phyloP scores from a whole-genome alignment of 1,140 invertebrate genomes.

The Lethrus apterus region DNA sequence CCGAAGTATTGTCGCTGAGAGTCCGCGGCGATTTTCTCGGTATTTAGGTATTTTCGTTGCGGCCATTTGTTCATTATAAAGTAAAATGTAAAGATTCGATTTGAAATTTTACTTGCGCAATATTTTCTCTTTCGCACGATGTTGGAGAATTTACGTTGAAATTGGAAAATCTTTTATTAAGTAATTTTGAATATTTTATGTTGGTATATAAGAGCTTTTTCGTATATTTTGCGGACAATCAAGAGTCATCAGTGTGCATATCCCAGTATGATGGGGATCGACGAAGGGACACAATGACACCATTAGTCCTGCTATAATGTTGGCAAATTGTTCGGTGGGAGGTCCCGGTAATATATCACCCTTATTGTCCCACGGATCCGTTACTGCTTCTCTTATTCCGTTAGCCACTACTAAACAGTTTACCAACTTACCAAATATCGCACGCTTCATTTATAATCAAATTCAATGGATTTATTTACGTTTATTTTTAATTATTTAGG shows the following conservation, averaged over 20 bases:
- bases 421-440: not conserved
- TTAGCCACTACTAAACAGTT: conserved; percentile 4
- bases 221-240: conserved; percentile 5
- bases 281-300: conserved; percentile 32
- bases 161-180: no score
- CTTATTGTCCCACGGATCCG: conserved; percentile 31
- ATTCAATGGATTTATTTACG: conserved; percentile 11
- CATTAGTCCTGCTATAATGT: conserved; percentile 41
- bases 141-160: no score
- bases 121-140: no score
- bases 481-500: conserved; percentile 3
- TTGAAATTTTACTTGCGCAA: no score
- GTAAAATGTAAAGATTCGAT: no score
- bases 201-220: no score
- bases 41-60: no score
- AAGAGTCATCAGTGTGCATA: conserved; percentile 11
- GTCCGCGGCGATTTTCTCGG: no score
- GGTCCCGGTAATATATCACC: conserved; percentile 37
- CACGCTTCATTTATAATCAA: conserved; percentile 9
- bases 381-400: conserved; percentile 24
- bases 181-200: no score
- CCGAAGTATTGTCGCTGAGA: not conserved
- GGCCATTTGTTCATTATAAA: no score
- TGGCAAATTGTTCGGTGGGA: conserved; percentile 42
- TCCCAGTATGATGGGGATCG: conserved; percentile 6